A percentile compares a stretch with the other conserved stretches of the same genome.
Conservation (phyloP, 1,140 invertebrate species). For the Musca vetustissima region DNA sequence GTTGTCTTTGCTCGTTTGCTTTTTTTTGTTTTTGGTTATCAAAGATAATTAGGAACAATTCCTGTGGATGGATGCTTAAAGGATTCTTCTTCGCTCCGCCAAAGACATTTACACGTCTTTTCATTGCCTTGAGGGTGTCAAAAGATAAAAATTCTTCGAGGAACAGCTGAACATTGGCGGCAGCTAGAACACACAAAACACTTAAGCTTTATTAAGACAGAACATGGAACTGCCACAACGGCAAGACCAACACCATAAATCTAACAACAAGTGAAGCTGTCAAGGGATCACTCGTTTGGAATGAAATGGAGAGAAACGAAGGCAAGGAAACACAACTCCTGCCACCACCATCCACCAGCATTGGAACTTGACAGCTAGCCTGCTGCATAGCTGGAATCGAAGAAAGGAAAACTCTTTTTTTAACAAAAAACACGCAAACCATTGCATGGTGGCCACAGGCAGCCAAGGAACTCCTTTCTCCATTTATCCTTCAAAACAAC, state of each 20-base stretch:
- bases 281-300: conserved; percentile 6
- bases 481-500: too few species aligned
- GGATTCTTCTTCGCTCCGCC: too few species aligned
- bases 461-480: background rate
- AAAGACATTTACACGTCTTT: conserved; percentile 8
- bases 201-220: conserved; percentile 17
- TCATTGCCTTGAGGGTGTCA: background rate
- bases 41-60: too few species aligned
- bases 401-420: too few species aligned
- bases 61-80: too few species aligned
- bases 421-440: background rate
- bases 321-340: background rate
- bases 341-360: too few species aligned
- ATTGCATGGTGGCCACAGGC: background rate
- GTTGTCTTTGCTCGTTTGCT: too few species aligned
- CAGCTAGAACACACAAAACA: conserved; percentile 2
- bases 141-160: background rate
- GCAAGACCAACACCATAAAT: conserved; percentile 22
- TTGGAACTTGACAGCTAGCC: too few species aligned
- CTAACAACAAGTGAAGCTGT: conserved; percentile 19
- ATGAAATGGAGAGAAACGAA: too few species aligned
- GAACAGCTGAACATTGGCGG: background rate
- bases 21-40: too few species aligned
- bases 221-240: conserved; percentile 16
- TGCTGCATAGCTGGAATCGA: too few species aligned